Evolutionary conservation across 2,113 vertebrate species (phyloP), one percentile per base, ranked within the genome.

Genomic region (Galemys pyrenaicus): DNA sequence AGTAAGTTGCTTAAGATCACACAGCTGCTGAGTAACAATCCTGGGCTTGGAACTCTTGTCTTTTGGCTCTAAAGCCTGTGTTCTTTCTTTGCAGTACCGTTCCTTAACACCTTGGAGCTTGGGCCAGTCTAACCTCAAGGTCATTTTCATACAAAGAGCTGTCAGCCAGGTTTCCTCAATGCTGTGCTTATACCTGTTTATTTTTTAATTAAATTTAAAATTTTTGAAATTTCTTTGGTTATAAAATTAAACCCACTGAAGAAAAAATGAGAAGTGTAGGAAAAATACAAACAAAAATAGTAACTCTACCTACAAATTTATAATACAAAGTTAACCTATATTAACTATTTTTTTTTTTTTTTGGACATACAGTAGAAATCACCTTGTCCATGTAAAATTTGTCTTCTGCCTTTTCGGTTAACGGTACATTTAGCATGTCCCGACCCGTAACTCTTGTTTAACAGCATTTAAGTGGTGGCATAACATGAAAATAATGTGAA

Each of bases 1-100:
- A 80, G 28, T 92, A 54, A 79, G 62, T 92, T 78, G 4, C n/a
- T 75, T 58, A 79, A 60, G 65, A 70, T 87, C 64, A 92, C 65
- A 78, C 32, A 84, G 79, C 68, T 56, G 60, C 17, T 79, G 49
- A 87, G 64, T 68, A 32, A 24, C 8, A 20, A 74, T 35, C 49
- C 32, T 54, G 54, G 37, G 9, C 37, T 37, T 85, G 9, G 70
- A 85, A 81, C 37, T 32, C 46, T 51, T 35, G 6, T 49, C 62
- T 87, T 26, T 58, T 12, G 54, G 3, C 71, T 80, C 78, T 26
- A 28, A 82, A 44, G 58, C 28, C 74, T 62, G 6, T 26, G 35
- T 56, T 91, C 32, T 74, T 96, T 89, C 44, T 49, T 37, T 24
- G 10, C 4, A 20, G 19, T 39, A 56, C 19, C 13, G 16, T 60